phyloP scores from a whole-genome alignment of 2,888 invertebrate species.

The Aplocera efformata region DNA sequence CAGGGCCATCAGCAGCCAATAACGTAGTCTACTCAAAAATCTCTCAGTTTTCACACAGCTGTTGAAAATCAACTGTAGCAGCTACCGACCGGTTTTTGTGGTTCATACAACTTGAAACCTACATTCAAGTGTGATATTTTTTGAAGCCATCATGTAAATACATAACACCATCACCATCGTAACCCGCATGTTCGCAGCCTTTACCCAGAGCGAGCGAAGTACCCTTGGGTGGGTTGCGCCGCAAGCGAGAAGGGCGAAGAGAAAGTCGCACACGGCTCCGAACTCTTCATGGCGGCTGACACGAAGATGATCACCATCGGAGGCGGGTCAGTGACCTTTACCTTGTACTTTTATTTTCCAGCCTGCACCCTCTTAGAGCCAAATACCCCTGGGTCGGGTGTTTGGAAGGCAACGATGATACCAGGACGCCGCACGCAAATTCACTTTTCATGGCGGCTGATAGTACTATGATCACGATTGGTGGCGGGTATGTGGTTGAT shows the following conservation, averaged over 20 bases:
- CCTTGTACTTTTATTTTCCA: slow-evolving; percentile 36
- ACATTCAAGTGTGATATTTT: too few relatives aligned
- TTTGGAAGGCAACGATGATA: slow-evolving; percentile 76
- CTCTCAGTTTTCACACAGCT: too few relatives aligned
- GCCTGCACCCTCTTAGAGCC: slow-evolving; percentile 88
- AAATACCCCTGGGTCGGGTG: slow-evolving; percentile 98
- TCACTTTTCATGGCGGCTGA: slow-evolving; percentile 98
- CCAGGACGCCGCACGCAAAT: slow-evolving; percentile 83
- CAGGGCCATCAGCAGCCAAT: too few relatives aligned
- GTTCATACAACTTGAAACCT: too few relatives aligned
- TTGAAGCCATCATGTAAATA: too few relatives aligned
- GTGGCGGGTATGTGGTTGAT: slow-evolving; percentile 90
- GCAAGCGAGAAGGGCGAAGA: slow-evolving; percentile 49
- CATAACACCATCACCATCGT: slow-evolving; percentile 14
- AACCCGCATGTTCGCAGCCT: slow-evolving; percentile 70
- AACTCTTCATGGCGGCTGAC: slow-evolving; percentile 98
- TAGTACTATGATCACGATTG: slow-evolving; percentile 94
- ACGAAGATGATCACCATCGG: slow-evolving; percentile 97
- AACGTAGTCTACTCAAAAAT: too few relatives aligned
- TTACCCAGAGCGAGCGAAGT: slow-evolving; percentile 93
- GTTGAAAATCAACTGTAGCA: too few relatives aligned
- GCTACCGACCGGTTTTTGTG: too few relatives aligned
- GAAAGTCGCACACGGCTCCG: slow-evolving; percentile 88
- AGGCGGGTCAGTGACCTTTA: slow-evolving; percentile 87
- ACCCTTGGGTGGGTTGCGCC: slow-evolving; percentile 94